Percentiles rank a stretch among this genome's conserved stretches.
These are phyloP conservation scores for Euschistus heros DNA, from an alignment of 1,140 invertebrate species.

Conservation along the genomic window DNA sequence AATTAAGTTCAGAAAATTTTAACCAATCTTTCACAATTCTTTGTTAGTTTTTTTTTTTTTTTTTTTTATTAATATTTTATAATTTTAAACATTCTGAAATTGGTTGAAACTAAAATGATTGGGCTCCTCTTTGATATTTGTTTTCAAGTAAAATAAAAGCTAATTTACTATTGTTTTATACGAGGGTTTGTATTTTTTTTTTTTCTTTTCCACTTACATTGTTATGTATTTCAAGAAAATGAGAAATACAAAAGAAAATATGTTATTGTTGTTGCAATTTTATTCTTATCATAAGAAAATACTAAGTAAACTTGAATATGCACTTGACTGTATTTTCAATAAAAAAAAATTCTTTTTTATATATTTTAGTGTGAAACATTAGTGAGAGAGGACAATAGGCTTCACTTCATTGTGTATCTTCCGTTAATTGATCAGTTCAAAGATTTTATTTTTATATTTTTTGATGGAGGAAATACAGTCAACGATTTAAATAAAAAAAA, in stretches of 20 bases:
- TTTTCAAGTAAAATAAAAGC: background rate
- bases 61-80: background rate
- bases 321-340: slow-evolving; percentile 23
- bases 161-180: too few species aligned
- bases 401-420: background rate
- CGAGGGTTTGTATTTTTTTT: too few species aligned
- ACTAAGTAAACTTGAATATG: slow-evolving; percentile 24
- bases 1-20: slow-evolving; percentile 5
- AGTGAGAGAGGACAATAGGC: slow-evolving; percentile 8
- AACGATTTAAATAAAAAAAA: too few species aligned
- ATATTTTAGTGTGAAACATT: slow-evolving; percentile 3
- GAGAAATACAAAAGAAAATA: slow-evolving; percentile 18
- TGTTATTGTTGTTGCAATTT: slow-evolving; percentile 28
- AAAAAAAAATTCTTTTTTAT: background rate
- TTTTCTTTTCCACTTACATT: too few species aligned
- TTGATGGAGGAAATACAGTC: slow-evolving; percentile 17
- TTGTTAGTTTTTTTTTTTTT: background rate
- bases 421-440: slow-evolving; percentile 2
- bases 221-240: slow-evolving; percentile 3
- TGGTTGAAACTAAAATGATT: slow-evolving; percentile 3
- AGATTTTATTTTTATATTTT: slow-evolving; percentile 9
- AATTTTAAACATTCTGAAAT: slow-evolving; percentile 8
- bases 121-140: background rate
- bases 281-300: slow-evolving; percentile 26
- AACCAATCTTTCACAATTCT: background rate